These are phyloP conservation scores for Styela plicata DNA, from an alignment of 23 tunicate genomes.

Conservation along the genomic window DNA sequence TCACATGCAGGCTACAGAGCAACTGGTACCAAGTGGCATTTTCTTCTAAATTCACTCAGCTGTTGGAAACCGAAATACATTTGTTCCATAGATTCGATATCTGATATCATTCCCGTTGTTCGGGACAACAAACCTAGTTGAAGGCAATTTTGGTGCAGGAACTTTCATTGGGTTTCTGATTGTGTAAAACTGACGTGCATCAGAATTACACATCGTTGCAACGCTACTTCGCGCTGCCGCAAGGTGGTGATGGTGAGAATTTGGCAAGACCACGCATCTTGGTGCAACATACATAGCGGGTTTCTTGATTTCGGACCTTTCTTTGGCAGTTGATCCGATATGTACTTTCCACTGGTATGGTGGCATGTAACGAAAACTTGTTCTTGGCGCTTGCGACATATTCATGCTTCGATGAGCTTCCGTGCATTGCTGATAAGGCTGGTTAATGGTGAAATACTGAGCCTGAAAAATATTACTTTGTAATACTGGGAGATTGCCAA, in stretches of 20 bases:
- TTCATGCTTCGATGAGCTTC: no score
- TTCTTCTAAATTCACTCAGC: no score
- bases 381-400: background rate
- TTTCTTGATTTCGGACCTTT: background rate
- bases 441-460: background rate
- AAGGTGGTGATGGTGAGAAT: background rate
- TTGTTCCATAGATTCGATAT: background rate
- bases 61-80: background rate
- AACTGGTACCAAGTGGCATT: no score
- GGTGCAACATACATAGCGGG: background rate
- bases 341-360: background rate
- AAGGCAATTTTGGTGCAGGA: background rate
- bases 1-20: no score
- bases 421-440: background rate
- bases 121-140: background rate
- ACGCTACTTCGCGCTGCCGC: no score
- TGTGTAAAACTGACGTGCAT: background rate
- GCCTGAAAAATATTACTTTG: no score
- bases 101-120: background rate
- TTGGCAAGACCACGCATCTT: background rate
- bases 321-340: background rate
- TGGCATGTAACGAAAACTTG: background rate
- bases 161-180: background rate
- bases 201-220: background rate
- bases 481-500: no score